These are phyloP conservation scores for Mellivora capensis DNA, from an alignment of 2,113 vertebrate species.

Conservation along the genomic window DNA sequence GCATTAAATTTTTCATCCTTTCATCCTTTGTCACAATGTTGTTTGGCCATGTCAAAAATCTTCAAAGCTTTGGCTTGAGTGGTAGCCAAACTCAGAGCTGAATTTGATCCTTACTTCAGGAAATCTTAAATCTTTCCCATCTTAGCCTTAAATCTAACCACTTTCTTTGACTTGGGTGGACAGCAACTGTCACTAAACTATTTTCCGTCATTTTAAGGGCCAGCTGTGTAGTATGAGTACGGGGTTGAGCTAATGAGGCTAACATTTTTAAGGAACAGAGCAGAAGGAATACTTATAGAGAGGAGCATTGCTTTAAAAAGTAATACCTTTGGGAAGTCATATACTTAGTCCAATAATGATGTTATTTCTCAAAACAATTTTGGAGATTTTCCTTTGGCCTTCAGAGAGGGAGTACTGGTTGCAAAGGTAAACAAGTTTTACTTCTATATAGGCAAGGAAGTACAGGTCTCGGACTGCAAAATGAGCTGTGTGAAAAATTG, in stretches of 20 bases:
- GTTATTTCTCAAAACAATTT: conserved; percentile 73
- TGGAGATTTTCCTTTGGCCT: conserved; percentile 62
- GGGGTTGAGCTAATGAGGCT: not conserved
- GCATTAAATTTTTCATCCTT: conserved; percentile 24
- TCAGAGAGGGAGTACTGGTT: conserved; percentile 35
- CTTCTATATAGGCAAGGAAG: conserved; percentile 37
- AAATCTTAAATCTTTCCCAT: conserved; percentile 50
- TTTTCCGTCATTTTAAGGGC: not conserved
- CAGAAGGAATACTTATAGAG: conserved; percentile 16
- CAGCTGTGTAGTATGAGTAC: not conserved
- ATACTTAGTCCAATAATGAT: conserved; percentile 63
- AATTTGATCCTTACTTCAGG: conserved; percentile 47
- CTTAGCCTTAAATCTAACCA: not conserved
- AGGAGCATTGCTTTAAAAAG: conserved; percentile 24
- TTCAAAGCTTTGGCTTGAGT: conserved; percentile 53
- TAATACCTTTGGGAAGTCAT: conserved; percentile 58
- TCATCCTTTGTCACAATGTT: conserved; percentile 48
- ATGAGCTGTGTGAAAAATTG: not conserved
- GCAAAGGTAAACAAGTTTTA: conserved; percentile 59
- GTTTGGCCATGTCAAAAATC: conserved; percentile 51
- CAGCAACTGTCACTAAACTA: conserved; percentile 6
- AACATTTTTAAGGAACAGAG: conserved; percentile 36
- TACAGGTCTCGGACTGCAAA: conserved; percentile 46
- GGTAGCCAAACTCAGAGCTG: conserved; percentile 49
- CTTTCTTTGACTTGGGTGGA: conserved; percentile 46